These are phyloP conservation scores for Phortica variegata DNA, from an alignment of 1,140 invertebrate species.

Conservation along the genomic window DNA sequence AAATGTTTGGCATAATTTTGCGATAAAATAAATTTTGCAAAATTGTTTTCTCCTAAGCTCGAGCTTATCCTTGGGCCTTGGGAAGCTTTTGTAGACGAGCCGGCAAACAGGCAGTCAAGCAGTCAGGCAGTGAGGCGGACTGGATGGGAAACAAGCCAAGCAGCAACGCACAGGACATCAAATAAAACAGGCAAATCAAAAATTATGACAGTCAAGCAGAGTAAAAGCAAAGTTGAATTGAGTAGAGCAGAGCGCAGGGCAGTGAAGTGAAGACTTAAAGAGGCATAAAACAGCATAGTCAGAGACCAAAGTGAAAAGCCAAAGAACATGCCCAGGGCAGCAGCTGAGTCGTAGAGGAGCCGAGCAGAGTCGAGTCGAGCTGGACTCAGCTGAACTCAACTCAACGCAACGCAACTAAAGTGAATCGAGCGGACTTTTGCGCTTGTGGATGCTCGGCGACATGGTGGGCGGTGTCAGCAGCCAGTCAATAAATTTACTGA, in stretches of 20 bases:
- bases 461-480: too few species aligned
- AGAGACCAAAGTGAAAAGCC: constrained; percentile 33
- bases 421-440: too few species aligned
- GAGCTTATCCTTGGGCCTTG: constrained; percentile 35
- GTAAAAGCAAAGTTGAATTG: background rate
- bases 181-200: constrained; percentile 55
- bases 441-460: too few species aligned
- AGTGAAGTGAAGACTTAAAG: constrained; percentile 21
- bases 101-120: background rate
- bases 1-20: constrained; percentile 55
- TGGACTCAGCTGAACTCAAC: too few species aligned
- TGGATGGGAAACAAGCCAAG: constrained; percentile 13
- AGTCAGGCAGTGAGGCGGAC: constrained; percentile 2
- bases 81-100: background rate
- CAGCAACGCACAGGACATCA: constrained; percentile 44
- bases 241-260: background rate
- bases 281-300: constrained; percentile 33
- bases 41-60: constrained; percentile 52
- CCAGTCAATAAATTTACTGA: constrained; percentile 54
- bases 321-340: constrained; percentile 6
- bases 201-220: constrained; percentile 50
- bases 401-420: too few species aligned
- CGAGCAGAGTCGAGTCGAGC: too few species aligned
- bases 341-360: too few species aligned
- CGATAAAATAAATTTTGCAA: constrained; percentile 55